These are phyloP conservation scores for Rhinoderma darwinii DNA, from an alignment of 2,113 vertebrate species.

Conservation along the genomic window DNA sequence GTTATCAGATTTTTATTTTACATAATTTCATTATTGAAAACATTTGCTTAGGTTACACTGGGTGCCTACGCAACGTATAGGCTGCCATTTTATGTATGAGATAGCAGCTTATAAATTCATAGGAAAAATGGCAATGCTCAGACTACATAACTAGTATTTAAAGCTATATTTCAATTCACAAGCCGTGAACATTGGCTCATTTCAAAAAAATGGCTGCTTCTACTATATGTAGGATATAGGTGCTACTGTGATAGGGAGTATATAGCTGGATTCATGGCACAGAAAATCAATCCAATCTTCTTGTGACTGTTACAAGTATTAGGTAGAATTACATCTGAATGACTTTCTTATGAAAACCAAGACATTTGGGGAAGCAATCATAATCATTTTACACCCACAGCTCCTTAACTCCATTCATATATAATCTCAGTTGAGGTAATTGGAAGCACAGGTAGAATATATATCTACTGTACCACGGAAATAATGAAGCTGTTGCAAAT, in stretches of 20 bases:
- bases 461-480: conserved; percentile 69
- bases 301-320: conserved; percentile 87
- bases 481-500: conserved; percentile 57
- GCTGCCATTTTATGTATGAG: conserved; percentile 10
- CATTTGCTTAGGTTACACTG: conserved; percentile 73
- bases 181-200: background rate
- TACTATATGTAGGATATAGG: background rate
- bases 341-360: conserved; percentile 81
- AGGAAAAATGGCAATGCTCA: background rate
- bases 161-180: background rate
- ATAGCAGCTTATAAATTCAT: background rate
- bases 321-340: conserved; percentile 83
- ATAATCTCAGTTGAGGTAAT: conserved; percentile 76
- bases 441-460: conserved; percentile 72
- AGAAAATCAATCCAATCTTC: conserved; percentile 90
- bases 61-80: background rate
- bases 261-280: conserved; percentile 83
- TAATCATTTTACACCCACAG: conserved; percentile 81
- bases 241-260: conserved; percentile 72
- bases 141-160: background rate
- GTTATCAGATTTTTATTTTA: conserved; percentile 86
- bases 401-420: conserved; percentile 79
- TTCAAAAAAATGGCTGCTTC: background rate
- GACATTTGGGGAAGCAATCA: conserved; percentile 71
- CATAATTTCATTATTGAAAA: conserved; percentile 88